Base-by-base conservation (phyloP, 2,888 invertebrate species). In the Drosophila gaucha region DNA sequence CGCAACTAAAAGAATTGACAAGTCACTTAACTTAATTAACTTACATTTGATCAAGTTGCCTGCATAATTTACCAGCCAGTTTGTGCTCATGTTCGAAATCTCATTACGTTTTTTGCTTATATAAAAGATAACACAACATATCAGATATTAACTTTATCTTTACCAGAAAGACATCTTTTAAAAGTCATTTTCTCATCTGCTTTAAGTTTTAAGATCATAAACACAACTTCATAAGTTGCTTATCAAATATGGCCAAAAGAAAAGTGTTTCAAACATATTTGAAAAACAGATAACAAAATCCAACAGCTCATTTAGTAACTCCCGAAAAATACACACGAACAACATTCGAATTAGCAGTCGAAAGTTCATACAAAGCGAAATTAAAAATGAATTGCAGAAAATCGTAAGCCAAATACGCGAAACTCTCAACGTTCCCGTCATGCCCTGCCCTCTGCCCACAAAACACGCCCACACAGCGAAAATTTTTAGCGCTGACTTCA, bases 401-500 rank as follows among this genome's bases (percentile, higher is more conserved):
- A 50, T 47, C 50, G 55, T 51, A 69, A 51, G 63, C 64, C 65
- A 69, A 74, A 74, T 64, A 55, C 28, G 22, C 39, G 47, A 55
- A 60, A 49, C 41, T 43, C 55, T 46, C n/a, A 33, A 3, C 28
- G 28, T 12, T 1, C 4, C 44, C 18, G 5, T 12, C 43, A 26
- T 16, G 4, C 33, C 33, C 10, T 6, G 4, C 3, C 35, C 36
- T n/a, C 2, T 20, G 12, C 26, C 41, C 30, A 31, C 5, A 39
- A 72, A 83, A 65, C 10, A 44, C 59, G 83, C 78, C 22, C 56
- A 66, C 60, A 58, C 78, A 86, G 86, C 77, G 50, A 54, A 78
- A 72, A 78, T 70, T 63, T 79, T 84, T 86, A 64, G 26, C 80
- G 86, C 82, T 86, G 82, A 82, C 82, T 83, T 67, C 77, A 86